Evolutionary conservation across 1,140 invertebrate genomes (phyloP).

Genomic region (Stenopsyche tienmushanensis): DNA sequence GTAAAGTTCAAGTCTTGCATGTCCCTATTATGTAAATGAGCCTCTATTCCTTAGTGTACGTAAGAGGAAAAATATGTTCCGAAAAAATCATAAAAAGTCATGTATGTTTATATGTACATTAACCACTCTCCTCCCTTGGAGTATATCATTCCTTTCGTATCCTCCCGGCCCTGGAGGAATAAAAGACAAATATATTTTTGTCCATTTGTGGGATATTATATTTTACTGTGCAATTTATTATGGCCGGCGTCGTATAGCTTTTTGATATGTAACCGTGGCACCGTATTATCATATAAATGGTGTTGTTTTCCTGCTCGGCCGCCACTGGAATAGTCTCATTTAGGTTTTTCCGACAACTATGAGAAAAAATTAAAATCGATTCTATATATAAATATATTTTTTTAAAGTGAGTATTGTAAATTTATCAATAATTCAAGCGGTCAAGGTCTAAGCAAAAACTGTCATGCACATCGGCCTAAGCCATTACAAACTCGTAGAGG

Average conservation of each 20-base stretch:
- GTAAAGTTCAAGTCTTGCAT: too few species aligned
- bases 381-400: too few species aligned
- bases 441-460: too few species aligned
- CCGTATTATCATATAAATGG: constrained; percentile 35
- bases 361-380: constrained; percentile 6
- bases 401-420: too few species aligned
- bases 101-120: neutral
- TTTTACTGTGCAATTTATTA: constrained; percentile 34
- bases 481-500: neutral
- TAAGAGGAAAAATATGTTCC: neutral
- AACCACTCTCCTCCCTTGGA: neutral
- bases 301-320: constrained; percentile 31
- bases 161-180: neutral
- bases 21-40: too few species aligned
- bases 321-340: constrained; percentile 26
- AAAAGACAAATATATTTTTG: constrained; percentile 25
- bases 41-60: too few species aligned
- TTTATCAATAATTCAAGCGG: too few species aligned
- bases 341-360: constrained; percentile 15
- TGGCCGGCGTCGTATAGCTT: constrained; percentile 21
- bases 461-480: too few species aligned
- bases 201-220: constrained; percentile 33
- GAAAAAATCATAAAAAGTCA: neutral
- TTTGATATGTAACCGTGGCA: constrained; percentile 26
- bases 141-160: neutral